Conservation (phyloP, 2,888 invertebrate genomes). For the Lamellibrachia satsuma region DNA sequence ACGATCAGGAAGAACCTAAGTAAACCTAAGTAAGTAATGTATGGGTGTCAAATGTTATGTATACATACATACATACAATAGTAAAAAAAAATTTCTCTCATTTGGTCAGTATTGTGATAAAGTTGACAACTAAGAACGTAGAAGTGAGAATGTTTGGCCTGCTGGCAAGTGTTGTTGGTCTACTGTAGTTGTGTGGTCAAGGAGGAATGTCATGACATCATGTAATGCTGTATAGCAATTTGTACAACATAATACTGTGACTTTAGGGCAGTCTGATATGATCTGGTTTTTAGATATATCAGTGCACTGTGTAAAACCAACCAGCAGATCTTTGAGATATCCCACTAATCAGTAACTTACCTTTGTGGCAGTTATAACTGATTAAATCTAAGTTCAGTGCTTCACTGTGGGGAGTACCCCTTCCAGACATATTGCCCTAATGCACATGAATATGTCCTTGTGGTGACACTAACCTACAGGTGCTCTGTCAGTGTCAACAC, state of each 20-base stretch:
- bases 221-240: background rate
- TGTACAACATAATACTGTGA: background rate
- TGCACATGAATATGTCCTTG: no score
- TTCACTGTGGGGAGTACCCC: background rate
- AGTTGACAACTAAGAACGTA: background rate
- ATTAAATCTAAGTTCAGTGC: background rate
- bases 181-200: background rate
- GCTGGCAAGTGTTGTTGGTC: background rate
- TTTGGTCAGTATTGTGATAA: background rate
- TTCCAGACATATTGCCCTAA: background rate
- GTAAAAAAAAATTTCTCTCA: background rate
- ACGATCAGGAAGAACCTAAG: no score
- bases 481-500: no score
- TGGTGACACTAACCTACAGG: no score
- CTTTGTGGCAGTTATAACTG: background rate
- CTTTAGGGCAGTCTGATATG: background rate
- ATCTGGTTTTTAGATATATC: background rate
- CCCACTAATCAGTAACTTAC: background rate
- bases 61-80: background rate
- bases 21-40: no score
- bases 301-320: background rate
- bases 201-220: background rate
- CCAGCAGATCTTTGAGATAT: background rate
- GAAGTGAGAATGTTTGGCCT: background rate
- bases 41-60: no score